Conservation (phyloP, 64 coral and sea anemone species). For the Montipora cactus region DNA sequence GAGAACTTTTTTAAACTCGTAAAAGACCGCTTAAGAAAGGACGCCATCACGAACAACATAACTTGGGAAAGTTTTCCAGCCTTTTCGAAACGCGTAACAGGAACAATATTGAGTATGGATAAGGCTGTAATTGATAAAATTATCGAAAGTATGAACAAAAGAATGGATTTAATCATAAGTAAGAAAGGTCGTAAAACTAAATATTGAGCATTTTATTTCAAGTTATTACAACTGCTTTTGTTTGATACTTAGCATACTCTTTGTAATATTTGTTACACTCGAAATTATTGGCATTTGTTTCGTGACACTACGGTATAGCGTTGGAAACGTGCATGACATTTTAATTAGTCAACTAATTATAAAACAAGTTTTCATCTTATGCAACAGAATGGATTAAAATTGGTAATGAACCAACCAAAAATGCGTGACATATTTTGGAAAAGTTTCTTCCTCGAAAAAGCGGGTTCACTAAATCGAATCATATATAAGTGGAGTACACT, state of each 20-base stretch:
- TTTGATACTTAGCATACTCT: constrained; percentile 27
- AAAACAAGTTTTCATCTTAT: background rate
- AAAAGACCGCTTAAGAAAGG: background rate
- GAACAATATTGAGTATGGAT: background rate
- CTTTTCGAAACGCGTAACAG: background rate
- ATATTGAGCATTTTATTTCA: constrained; percentile 16
- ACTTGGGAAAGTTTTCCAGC: constrained; percentile 4
- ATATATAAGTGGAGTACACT: background rate
- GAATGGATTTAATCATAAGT: background rate
- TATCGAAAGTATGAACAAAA: constrained; percentile 15
- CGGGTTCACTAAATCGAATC: background rate
- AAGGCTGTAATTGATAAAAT: background rate
- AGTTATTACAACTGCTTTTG: constrained; percentile 21
- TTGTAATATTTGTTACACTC: constrained; percentile 41
- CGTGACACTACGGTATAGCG: background rate
- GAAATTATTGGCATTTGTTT: constrained; percentile 37
- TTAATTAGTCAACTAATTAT: constrained; percentile 11
- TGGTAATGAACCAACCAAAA: constrained; percentile 11
- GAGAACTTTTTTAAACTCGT: constrained; percentile 46
- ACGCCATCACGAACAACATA: background rate
- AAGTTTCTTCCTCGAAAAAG: background rate
- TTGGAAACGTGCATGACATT: background rate
- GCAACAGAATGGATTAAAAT: constrained; percentile 26
- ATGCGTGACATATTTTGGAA: constrained; percentile 33
- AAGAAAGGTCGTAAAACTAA: constrained; percentile 5